Conservation (phyloP, 64 coral and sea anemone species). For the Trachythela sp. region DNA sequence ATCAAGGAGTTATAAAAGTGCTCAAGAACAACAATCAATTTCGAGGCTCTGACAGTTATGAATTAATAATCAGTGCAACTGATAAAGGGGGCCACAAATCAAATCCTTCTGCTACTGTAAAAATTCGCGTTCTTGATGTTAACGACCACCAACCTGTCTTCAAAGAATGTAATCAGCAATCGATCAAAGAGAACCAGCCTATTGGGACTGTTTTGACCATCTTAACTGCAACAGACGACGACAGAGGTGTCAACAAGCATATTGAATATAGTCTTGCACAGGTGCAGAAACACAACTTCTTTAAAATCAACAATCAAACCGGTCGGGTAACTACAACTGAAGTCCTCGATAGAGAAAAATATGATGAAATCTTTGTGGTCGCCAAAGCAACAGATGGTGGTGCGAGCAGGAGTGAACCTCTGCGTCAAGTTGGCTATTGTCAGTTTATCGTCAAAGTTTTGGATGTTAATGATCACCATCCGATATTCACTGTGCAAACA, state of each 20-base stretch:
- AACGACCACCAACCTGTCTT: conserved; percentile 17
- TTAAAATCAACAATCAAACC: neutral
- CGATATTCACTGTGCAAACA: neutral
- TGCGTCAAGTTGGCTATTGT: neutral
- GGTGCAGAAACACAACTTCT: neutral
- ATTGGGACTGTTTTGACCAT: neutral
- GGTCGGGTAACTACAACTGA: neutral
- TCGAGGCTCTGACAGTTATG: neutral
- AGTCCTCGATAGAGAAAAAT: neutral
- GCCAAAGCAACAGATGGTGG: conserved; percentile 26
- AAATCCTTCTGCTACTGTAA: neutral
- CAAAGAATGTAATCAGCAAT: neutral
- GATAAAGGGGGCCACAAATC: neutral
- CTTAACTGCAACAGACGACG: neutral
- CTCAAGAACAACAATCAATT: neutral
- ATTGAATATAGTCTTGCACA: neutral
- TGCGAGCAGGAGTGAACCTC: neutral
- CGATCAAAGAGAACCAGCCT: neutral
- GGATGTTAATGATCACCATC: conserved; percentile 24
- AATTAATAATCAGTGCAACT: neutral
- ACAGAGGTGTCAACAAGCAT: neutral
- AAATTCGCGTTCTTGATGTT: neutral
- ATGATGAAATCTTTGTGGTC: conserved; percentile 15
- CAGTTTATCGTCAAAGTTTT: neutral
- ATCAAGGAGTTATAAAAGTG: neutral